These are phyloP conservation scores for Eurystomus glaucurus DNA, from an alignment of 2,797 vertebrate genomes.

Conservation along the genomic window DNA sequence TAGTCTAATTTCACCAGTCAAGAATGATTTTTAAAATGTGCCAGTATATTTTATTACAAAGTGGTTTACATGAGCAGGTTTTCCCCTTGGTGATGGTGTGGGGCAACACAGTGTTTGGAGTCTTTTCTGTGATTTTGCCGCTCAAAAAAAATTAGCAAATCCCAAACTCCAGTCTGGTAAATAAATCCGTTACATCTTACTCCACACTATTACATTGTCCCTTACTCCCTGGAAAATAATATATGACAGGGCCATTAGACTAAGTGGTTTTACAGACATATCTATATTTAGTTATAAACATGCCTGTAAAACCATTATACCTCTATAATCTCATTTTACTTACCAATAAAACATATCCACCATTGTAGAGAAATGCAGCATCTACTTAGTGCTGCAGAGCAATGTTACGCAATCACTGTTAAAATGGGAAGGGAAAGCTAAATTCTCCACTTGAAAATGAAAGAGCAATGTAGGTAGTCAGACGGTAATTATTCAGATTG, in stretches of 20 bases:
- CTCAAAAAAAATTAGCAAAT: conserved; percentile 3
- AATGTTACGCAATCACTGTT: conserved; percentile 56
- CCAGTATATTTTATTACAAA: not conserved
- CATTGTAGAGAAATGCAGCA: not conserved
- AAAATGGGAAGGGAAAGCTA: conserved; percentile 43
- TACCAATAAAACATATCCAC: conserved; percentile 27
- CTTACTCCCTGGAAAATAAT: conserved; percentile 66
- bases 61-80: not conserved
- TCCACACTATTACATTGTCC: not conserved
- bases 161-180: not conserved
- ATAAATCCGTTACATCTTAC: not conserved
- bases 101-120: not conserved
- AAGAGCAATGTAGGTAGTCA: conserved; percentile 60
- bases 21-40: not conserved
- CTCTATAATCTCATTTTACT: conserved; percentile 48
- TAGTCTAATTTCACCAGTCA: not conserved
- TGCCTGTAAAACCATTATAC: conserved; percentile 38
- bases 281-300: conserved; percentile 64
- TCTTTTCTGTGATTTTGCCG: not conserved
- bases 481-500: conserved; percentile 68
- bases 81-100: not conserved
- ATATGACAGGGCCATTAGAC: conserved; percentile 47
- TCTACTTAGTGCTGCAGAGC: conserved; percentile 37
- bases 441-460: conserved; percentile 55
- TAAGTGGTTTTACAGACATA: conserved; percentile 28